Conservation (phyloP, 2,888 invertebrate species). For the Ophion ellenae region DNA sequence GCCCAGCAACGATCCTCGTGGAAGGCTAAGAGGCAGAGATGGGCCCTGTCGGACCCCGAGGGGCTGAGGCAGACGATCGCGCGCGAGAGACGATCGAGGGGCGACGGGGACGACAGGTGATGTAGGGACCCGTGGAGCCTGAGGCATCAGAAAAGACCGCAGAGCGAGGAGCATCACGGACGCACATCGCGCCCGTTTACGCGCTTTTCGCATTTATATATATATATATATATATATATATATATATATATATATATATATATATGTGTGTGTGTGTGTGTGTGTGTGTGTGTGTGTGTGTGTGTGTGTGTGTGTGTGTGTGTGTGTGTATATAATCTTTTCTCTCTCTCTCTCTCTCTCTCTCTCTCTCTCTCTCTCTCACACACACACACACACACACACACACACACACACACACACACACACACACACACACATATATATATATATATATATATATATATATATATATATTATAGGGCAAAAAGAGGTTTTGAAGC, state of each 20-base stretch:
- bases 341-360: too few relatives aligned
- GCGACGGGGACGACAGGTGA: slow-evolving; percentile 82
- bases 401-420: too few relatives aligned
- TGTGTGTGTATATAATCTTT: too few relatives aligned
- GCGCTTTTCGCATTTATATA: slow-evolving; percentile 70
- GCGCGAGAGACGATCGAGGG: slow-evolving; percentile 56
- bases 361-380: too few relatives aligned
- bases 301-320: too few relatives aligned
- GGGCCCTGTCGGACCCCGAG: slow-evolving; percentile 62
- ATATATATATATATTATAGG: too few relatives aligned
- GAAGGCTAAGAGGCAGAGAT: slow-evolving; percentile 41
- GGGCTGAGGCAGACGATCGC: slow-evolving; percentile 57
- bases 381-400: too few relatives aligned
- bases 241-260: slow-evolving; percentile 27
- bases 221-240: slow-evolving; percentile 14
- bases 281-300: too few relatives aligned
- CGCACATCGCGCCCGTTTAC: slow-evolving; percentile 72
- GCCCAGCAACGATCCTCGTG: slow-evolving; percentile 36
- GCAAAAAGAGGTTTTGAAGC: too few relatives aligned
- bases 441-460: too few relatives aligned
- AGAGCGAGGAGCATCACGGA: slow-evolving; percentile 61
- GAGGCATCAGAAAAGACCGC: slow-evolving; percentile 70
- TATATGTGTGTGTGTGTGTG: not conserved
- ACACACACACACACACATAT: too few relatives aligned
- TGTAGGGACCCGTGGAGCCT: slow-evolving; percentile 80